phyloP scores from a whole-genome alignment of 1,140 invertebrate species.

The honey bee (Apis mellifera) region Amel_HAv3.1 CM009943.2:9360001-9360500 shows the following conservation, averaged over 20 bases:
- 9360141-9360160: not conserved
- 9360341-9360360: conserved; percentile 39
- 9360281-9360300: conserved; percentile 67
- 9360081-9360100: too few species aligned
- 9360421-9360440: conserved; percentile 47
- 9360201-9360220: not conserved
- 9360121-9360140: too few species aligned
- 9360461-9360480: conserved; percentile 58
- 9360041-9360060: too few species aligned
- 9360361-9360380: conserved; percentile 80
- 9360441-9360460: conserved; percentile 14
- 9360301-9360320: conserved; percentile 64
- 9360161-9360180: not conserved
- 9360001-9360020: too few species aligned
- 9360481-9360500: conserved; percentile 80
- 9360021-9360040: too few species aligned
- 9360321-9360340: conserved; percentile 24
- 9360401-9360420: conserved; percentile 78
- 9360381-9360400: conserved; percentile 77
- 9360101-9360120: too few species aligned
- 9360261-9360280: conserved; percentile 63
- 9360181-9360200: not conserved
- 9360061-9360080: too few species aligned
- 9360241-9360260: conserved; percentile 39
- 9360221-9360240: conserved; percentile 30